Evolutionary conservation across 2,888 invertebrate genomes (phyloP), one percentile per base, ranked within the genome.

Genomic region (Atethmia centrago): DNA sequence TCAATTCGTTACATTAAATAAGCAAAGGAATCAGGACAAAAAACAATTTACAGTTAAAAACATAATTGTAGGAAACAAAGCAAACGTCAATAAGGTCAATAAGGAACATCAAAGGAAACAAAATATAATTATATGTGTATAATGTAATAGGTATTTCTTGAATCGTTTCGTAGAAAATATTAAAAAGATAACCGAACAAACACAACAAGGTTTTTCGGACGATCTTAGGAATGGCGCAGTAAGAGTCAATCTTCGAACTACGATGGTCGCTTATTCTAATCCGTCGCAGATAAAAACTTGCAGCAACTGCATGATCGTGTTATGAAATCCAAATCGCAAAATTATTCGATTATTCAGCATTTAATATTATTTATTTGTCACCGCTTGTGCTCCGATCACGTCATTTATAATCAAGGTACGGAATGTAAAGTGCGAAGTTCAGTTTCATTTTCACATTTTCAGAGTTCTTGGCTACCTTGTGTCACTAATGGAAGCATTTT

Each of bases 401-500:
- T 75, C 74, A 78, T 64, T 74, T 62, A 36, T 31, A 72, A 72
- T 64, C 40, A 69, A 63, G 58, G 73, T 61, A 64, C 25, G 36
- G 66, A 78, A 74, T 55, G 45, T 71, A 55, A 71, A 71, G 75
- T 69, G 31, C 74, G 47, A 74, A 78, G 67, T 81, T 69, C 56
- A 51, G 71, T 66, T 61, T 49, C 14, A 65, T 74, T 74, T 77
- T 80, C 59, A 8, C 55, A 55, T 77, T 79, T 78, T 79, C 73
- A 74, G 36, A 61, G 56, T 67, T 62, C 62, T 69, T 67, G 49
- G 53, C 59, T 55, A 75, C 70, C 71, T 80, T 74, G 65, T 53
- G 56, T 71, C 49, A 70, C 49, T 72, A 79, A 76, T 84, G 63
- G 71, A 74, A 72, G 73, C 56, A 78, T 80, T 79, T 71, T 68